Base-by-base conservation (phyloP, 1,140 invertebrate species). In the Macrobrachium nipponense region DNA sequence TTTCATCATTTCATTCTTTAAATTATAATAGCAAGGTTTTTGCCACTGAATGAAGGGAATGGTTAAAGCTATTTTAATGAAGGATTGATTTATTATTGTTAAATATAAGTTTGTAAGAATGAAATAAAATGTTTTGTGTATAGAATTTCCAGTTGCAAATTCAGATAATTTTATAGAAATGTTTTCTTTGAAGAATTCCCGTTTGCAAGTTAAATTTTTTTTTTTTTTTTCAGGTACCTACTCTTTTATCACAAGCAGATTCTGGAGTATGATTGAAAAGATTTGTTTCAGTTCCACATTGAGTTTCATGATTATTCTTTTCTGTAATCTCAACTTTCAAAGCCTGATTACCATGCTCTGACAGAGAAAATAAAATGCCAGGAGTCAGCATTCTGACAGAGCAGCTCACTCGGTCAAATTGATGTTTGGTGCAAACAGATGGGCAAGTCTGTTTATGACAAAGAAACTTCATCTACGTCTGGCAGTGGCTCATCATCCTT, bases 181-280 rank as follows among this genome's bases (percentile, higher is more conserved):
- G 27, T 36, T 36, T 36, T 36, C 1, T 4, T 36, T 36, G 27
- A 36, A 36, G 27, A 36, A 36, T 36, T 36, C 27, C 27, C 27
- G 4, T 36, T 4, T 36, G 27, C 17, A 3, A 84, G 14, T 8
- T 58, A 15, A 86, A 80, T 27, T 77, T 59, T 77, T 87, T 51
- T 70, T 85, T 88, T 89, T 82, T 92, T 89, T 89, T 93, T 68
- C 93, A 97, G 96, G 88, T 97, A 98, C 92, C 93, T 98, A 76
- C 93, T 97, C 72, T 98, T 98, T 92, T 98, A 98, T 91, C 97
- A 98, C 92, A 98, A 97, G 92, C 96, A 96, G 91, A 95, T 96
- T 84, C 91, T 97, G 91, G 96, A 96, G 90, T 97, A 97, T 90
- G 95, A 94, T 89, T 93, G 89, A 92, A 61, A 27, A 23, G 2